These are phyloP conservation scores for Sula dactylatra DNA, from an alignment of 2,113 vertebrate species.

Conservation along the genomic window DNA sequence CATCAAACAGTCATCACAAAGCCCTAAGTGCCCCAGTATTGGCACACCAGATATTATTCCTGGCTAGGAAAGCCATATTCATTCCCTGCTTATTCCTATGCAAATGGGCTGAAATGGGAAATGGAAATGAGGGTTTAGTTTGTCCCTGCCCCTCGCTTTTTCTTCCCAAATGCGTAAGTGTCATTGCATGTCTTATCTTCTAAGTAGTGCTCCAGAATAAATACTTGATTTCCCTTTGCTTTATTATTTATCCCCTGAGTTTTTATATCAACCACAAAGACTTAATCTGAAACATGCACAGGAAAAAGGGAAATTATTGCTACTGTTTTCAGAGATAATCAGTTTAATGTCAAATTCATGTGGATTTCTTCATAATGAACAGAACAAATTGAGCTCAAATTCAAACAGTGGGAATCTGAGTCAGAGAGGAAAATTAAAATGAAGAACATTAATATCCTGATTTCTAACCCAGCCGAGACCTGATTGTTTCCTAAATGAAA, in stretches of 20 bases:
- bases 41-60: neutral
- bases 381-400: constrained; percentile 55
- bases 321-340: constrained; percentile 58
- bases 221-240: constrained; percentile 13
- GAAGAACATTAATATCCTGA: constrained; percentile 51
- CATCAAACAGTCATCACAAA: neutral
- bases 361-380: constrained; percentile 68
- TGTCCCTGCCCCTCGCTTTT: neutral
- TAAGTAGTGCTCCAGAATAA: neutral
- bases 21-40: neutral
- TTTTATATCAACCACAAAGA: constrained; percentile 50
- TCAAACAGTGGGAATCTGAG: constrained; percentile 58
- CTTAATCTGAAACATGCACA: constrained; percentile 59
- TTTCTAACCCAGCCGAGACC: constrained; percentile 33
- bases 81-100: neutral
- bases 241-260: constrained; percentile 42
- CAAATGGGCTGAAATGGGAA: neutral
- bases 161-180: neutral
- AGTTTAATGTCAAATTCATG: constrained; percentile 64
- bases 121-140: neutral
- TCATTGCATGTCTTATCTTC: neutral
- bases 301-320: constrained; percentile 40
- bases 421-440: constrained; percentile 63
- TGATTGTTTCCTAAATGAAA: constrained; percentile 61
- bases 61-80: neutral